Conservation (phyloP, 2,797 vertebrate genomes). For the Remorina albescens region DNA sequence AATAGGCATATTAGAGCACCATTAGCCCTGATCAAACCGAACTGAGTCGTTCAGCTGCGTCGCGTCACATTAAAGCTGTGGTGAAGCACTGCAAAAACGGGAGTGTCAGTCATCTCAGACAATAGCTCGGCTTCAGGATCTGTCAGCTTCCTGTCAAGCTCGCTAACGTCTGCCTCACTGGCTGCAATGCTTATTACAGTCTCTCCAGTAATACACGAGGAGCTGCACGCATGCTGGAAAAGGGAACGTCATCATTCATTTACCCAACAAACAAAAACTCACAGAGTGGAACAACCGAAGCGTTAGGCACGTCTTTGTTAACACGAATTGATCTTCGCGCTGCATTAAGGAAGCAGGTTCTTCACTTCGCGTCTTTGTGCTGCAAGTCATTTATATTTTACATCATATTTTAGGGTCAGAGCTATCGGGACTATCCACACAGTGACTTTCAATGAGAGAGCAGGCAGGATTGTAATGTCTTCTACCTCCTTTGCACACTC, state of each 20-base stretch:
- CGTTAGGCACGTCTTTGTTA: conserved; percentile 35
- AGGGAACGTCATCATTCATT: conserved; percentile 39
- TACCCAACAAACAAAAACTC: conserved; percentile 24
- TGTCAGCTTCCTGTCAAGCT: conserved; percentile 43
- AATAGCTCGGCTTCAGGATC: conserved; percentile 29
- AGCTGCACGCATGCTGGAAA: conserved; percentile 2
- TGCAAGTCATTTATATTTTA: conserved; percentile 21
- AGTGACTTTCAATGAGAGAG: conserved; percentile 17
- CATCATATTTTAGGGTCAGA: conserved; percentile 20
- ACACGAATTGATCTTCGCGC: conserved; percentile 31
- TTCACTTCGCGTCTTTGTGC: conserved; percentile 14
- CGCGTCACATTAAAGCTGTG: conserved; percentile 23
- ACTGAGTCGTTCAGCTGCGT: conserved; percentile 35
- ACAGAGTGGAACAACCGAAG: conserved; percentile 29
- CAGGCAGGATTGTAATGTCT: not conserved
- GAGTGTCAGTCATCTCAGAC: conserved; percentile 52
- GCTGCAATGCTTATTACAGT: conserved; percentile 19
- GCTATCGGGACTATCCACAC: conserved; percentile 36
- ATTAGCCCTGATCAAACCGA: conserved; percentile 66
- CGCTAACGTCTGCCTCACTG: conserved; percentile 47
- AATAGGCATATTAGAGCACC: conserved; percentile 63
- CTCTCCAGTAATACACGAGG: conserved; percentile 8
- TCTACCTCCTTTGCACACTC: not conserved
- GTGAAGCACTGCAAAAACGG: conserved; percentile 25
- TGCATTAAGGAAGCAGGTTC: conserved; percentile 2